Conservation (phyloP, 2,888 invertebrate genomes). For the Altica lythri region DNA sequence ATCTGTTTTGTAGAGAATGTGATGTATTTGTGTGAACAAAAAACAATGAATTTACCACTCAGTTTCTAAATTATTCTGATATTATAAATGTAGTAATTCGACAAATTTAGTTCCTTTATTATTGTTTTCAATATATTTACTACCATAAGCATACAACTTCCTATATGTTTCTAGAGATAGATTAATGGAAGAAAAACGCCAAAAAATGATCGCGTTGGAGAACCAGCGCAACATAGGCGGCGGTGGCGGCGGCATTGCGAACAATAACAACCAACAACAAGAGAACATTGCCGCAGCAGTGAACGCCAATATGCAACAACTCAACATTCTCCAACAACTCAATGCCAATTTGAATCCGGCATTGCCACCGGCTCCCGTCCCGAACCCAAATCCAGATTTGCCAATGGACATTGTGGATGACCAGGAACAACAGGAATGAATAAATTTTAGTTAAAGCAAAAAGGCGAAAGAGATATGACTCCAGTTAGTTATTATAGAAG, state of each 20-base stretch:
- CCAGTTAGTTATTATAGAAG: no score
- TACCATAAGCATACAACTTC: no score
- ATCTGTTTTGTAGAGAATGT: no score
- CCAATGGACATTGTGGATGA: conserved; percentile 38
- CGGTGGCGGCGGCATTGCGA: conserved; percentile 46
- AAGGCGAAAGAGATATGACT: no score
- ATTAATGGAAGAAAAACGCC: conserved; percentile 86
- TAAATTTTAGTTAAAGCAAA: background rate
- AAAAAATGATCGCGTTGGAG: conserved; percentile 69
- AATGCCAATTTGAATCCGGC: conserved; percentile 53
- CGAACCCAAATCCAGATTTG: conserved; percentile 44
- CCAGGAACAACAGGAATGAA: conserved; percentile 1
- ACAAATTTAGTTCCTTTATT: no score
- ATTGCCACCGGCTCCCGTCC: conserved; percentile 43
- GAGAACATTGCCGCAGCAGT: conserved; percentile 48
- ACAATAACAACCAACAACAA: conserved; percentile 43
- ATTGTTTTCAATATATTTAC: no score
- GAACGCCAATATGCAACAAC: conserved; percentile 53
- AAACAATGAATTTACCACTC: no score
- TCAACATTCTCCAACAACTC: conserved; percentile 55
- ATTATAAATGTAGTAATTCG: no score
- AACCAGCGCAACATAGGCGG: conserved; percentile 54
- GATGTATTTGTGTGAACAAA: no score
- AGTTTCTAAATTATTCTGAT: no score
- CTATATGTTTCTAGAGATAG: conserved; percentile 54